Percentiles rank a stretch among this genome's conserved stretches.
phyloP scores from a whole-genome alignment of 2,888 invertebrate species.

The Syritta pipiens region DNA sequence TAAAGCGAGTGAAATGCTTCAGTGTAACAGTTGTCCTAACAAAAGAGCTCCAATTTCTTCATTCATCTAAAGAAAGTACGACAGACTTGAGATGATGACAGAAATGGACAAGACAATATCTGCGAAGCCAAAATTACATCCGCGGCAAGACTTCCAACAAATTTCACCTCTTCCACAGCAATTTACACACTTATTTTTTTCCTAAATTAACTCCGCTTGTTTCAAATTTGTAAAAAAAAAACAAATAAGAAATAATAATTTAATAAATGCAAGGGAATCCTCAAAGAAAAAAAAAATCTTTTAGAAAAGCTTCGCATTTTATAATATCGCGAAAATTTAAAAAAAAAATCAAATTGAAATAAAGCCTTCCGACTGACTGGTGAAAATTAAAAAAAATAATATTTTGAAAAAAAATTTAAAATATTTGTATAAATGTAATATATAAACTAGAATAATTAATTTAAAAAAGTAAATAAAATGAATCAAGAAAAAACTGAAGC shows the following conservation, averaged over 20 bases:
- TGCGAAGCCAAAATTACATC: too few relatives aligned
- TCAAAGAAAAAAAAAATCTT: conserved; percentile 3
- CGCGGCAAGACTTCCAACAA: too few relatives aligned
- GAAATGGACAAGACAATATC: too few relatives aligned
- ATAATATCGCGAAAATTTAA: conserved; percentile 24
- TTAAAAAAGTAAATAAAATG: conserved; percentile 27
- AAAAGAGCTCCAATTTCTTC: too few relatives aligned
- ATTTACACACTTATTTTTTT: not conserved
- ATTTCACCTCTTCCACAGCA: not conserved
- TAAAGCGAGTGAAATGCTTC: too few relatives aligned
- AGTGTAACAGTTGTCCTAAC: too few relatives aligned
- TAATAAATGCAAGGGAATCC: conserved; percentile 31
- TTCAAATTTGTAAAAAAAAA: not conserved
- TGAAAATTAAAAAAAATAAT: conserved; percentile 42
- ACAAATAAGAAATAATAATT: not conserved
- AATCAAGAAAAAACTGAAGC: conserved; percentile 48
- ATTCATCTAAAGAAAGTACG: too few relatives aligned
- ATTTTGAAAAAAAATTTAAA: conserved; percentile 25
- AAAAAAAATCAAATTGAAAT: conserved; percentile 60
- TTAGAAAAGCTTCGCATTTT: conserved; percentile 43
- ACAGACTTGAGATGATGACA: too few relatives aligned
- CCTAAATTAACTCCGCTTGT: conserved; percentile 2
- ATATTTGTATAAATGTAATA: conserved; percentile 66
- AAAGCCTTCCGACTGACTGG: conserved; percentile 69
- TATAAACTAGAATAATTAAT: conserved; percentile 59